Base-by-base conservation (phyloP, 2,797 vertebrate species). In the Characodon lateralis region DNA sequence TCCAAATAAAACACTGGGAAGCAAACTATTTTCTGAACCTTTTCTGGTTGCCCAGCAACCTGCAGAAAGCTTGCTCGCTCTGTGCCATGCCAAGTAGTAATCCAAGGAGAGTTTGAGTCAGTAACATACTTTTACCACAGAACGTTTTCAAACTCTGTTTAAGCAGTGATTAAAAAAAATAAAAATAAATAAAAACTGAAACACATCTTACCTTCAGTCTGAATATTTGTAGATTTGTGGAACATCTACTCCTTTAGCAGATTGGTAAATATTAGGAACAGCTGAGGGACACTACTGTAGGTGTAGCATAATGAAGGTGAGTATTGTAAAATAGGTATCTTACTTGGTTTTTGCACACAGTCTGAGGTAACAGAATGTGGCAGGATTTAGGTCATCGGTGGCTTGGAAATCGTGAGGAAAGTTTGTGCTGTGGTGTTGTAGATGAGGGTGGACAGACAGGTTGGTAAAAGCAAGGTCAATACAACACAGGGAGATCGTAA, bases 1-100 rank as follows among this genome's bases (percentile, higher is more conserved):
- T 46, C 41, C 41, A 68, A 68, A 68, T 68, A 39, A 68, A 68
- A 46, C 39, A 68, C 66, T 46, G 41, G 66, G 41, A 46, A 68
- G 41, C 24, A 68, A 68, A 68, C 22, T 68, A 68, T 18, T n/a
- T 46, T 41, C 22, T 68, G 66, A 43, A 46, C 22, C n/a, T n/a
- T 55, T 22, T 24, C 24, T 55, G 22, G 22, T 68, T 43, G 10
- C 39, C 41, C 24, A 68, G 24, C 66, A 68, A 68, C 66, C 41
- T n/a, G 43, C 22, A 43, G 66, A 46, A 24, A n/a, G 5, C 22
- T 46, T 68, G 20, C 65, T 41, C 24, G 39, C 39, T 43, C 22
- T 65, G 31, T 65, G 20, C 39, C 65, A 68, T 41, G 13, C 35
- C 39, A 39, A 39, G 20, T 13, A 50, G 18, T 5, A 53, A 53